Base-by-base conservation (phyloP, 1,140 invertebrate genomes). In the Lepidurus couesii region DNA sequence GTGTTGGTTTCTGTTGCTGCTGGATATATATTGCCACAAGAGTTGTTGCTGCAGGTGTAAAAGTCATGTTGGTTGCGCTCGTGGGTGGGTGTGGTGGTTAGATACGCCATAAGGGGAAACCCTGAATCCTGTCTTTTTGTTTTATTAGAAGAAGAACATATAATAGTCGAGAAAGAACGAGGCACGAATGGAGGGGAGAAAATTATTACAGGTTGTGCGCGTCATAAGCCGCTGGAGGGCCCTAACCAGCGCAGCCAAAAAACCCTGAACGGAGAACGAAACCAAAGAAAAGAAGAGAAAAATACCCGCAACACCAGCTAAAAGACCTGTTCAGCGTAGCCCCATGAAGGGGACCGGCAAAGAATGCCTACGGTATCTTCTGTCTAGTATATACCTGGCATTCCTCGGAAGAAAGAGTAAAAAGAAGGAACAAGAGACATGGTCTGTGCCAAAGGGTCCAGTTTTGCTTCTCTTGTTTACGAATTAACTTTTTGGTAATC, bases 201-300 rank as follows among this genome's bases (percentile, higher is more conserved):
- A 65, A 65, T 65, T 65, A 65, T 65, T 65, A 65, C 53, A 65
- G 47, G 53, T 65, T 65, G 53, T 65, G 53, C 53, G 53, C 53
- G 53, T 65, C 53, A 65, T 65, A 65, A 65, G 16, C 0, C 21
- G 53, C 53, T 21, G 53, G 16, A 65, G 53, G 53, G 4, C 4
- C 21, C 16, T n/a, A 65, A 65, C 16, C 53, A 65, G 53, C 13
- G 53, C 53, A 1, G 53, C 21, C 16, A 65, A 21, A 47, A 47
- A 47, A 47, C n/a, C 16, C 53, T 0, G 3, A 34, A 26, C 47
- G 13, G 47, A 65, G 21, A 65, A 65, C 8, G 53, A 65, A 65
- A 21, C 21, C 8, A 16, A 65, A 65, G 53, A 65, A 16, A 65
- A 16, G 13, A 65, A 21, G 13, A 21, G 53, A 65, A 65, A 65